These are phyloP conservation scores for Penaeus japonicus DNA, from an alignment of 1,140 invertebrate genomes.

Conservation along the genomic window DNA sequence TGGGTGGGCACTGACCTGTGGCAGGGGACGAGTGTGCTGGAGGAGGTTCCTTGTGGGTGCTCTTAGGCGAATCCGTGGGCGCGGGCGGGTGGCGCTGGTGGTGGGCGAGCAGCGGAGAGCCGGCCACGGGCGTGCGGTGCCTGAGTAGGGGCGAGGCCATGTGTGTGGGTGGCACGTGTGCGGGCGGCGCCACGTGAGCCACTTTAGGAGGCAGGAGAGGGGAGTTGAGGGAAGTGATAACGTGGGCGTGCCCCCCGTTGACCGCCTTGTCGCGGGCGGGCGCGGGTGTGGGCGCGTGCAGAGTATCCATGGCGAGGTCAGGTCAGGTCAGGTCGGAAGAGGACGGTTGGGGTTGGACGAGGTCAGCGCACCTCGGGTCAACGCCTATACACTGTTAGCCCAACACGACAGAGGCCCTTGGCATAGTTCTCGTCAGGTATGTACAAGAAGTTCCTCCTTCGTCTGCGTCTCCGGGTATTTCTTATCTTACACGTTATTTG, in stretches of 20 bases:
- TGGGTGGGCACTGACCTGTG: too few species aligned
- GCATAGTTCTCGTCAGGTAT: too few species aligned
- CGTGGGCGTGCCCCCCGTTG: constrained; percentile 44
- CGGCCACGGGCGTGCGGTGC: constrained; percentile 26
- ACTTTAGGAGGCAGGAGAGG: constrained; percentile 39
- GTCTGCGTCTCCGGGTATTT: too few species aligned
- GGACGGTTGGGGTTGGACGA: not conserved
- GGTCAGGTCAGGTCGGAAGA: not conserved
- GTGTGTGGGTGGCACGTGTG: constrained; percentile 28
- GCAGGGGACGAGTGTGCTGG: too few species aligned
- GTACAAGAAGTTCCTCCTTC: too few species aligned
- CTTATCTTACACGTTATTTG: too few species aligned
- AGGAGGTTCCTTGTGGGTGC: constrained; percentile 10
- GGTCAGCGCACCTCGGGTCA: too few species aligned
- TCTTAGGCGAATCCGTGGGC: constrained; percentile 28
- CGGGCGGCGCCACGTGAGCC: constrained; percentile 23
- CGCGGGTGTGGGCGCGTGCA: constrained; percentile 38
- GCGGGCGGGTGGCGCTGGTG: constrained; percentile 8
- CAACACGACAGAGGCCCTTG: too few species aligned
- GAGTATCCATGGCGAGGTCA: constrained; percentile 36
- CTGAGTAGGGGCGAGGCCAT: constrained; percentile 31
- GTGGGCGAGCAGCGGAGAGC: not conserved
- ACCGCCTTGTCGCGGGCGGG: constrained; percentile 42
- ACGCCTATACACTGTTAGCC: too few species aligned
- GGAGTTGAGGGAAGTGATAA: constrained; percentile 43